Evolutionary conservation across 2,888 invertebrate species (phyloP).

Genomic region (Melieria crassipennis): DNA sequence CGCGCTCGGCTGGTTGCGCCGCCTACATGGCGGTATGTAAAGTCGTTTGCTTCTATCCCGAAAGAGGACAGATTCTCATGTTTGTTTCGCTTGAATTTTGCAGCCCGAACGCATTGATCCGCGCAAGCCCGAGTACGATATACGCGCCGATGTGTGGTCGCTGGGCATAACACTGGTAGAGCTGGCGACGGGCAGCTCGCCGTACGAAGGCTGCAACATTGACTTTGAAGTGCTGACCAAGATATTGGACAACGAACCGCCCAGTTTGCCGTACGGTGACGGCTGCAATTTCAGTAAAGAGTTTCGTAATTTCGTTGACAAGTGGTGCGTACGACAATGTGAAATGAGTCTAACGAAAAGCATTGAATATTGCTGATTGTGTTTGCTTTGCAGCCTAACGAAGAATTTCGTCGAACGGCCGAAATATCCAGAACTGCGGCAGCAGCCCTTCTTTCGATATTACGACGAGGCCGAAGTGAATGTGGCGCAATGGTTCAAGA

Average conservation of each 20-base stretch:
- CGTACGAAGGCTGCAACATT: slow-evolving; percentile 92
- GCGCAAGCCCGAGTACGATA: slow-evolving; percentile 94
- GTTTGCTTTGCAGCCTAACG: slow-evolving; percentile 74
- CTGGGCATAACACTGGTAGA: slow-evolving; percentile 96
- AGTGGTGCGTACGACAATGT: slow-evolving; percentile 74
- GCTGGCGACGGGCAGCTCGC: slow-evolving; percentile 95
- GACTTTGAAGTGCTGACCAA: slow-evolving; percentile 97
- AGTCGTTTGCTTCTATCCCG: not conserved
- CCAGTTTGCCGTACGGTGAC: slow-evolving; percentile 80
- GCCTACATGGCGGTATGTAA: slow-evolving; percentile 96
- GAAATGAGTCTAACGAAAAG: not conserved
- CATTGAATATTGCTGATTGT: slow-evolving; percentile 5
- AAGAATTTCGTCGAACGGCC: slow-evolving; percentile 94
- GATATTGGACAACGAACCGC: slow-evolving; percentile 91
- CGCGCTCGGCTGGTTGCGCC: slow-evolving; percentile 96
- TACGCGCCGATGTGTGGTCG: slow-evolving; percentile 99
- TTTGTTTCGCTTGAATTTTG: slow-evolving; percentile 6
- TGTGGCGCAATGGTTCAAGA: slow-evolving; percentile 86
- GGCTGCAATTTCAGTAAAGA: slow-evolving; percentile 76
- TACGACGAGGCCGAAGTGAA: slow-evolving; percentile 77
- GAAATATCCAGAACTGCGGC: slow-evolving; percentile 90
- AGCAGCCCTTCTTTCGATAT: slow-evolving; percentile 86
- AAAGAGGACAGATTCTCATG: not conserved
- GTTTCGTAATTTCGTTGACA: slow-evolving; percentile 89
- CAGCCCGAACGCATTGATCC: slow-evolving; percentile 98